phyloP scores from a whole-genome alignment of 2,888 invertebrate species.

The Herminia tarsipennalis region DNA sequence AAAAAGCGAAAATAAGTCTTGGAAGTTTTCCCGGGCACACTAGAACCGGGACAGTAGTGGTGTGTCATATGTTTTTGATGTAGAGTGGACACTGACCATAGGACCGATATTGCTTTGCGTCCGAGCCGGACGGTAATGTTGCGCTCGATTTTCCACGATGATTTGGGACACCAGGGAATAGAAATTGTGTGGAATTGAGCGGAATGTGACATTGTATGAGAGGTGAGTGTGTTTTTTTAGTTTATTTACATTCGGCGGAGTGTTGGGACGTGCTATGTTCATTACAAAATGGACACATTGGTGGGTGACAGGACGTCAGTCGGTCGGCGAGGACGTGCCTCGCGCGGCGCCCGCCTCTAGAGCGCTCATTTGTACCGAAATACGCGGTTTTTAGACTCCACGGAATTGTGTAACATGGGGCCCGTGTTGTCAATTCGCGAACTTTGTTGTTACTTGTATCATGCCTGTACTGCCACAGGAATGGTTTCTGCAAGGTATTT shows the following conservation, averaged over 20 bases:
- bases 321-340: slow-evolving; percentile 59
- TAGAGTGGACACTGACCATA: slow-evolving; percentile 82
- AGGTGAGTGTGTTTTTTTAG: slow-evolving; percentile 75
- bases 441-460: slow-evolving; percentile 49
- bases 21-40: slow-evolving; percentile 65
- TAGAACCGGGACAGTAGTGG: slow-evolving; percentile 73
- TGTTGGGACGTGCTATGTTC: slow-evolving; percentile 63
- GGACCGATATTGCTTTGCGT: slow-evolving; percentile 83
- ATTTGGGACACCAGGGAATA: slow-evolving; percentile 78
- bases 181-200: slow-evolving; percentile 81
- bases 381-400: slow-evolving; percentile 43
- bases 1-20: slow-evolving; percentile 68
- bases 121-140: slow-evolving; percentile 81
- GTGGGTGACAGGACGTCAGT: slow-evolving; percentile 65
- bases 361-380: slow-evolving; percentile 44
- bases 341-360: slow-evolving; percentile 52
- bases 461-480: slow-evolving; percentile 44
- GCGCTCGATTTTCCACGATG: slow-evolving; percentile 81
- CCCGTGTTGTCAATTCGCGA: slow-evolving; percentile 63
- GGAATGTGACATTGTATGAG: slow-evolving; percentile 86
- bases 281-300: slow-evolving; percentile 76
- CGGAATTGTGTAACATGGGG: slow-evolving; percentile 74
- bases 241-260: slow-evolving; percentile 80
- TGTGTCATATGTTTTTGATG: slow-evolving; percentile 85
- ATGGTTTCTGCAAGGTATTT: slow-evolving; percentile 47